Evolutionary conservation across 2,888 invertebrate species (phyloP), one percentile per base, ranked within the genome.

Genomic region (Syrphus vitripennis): DNA sequence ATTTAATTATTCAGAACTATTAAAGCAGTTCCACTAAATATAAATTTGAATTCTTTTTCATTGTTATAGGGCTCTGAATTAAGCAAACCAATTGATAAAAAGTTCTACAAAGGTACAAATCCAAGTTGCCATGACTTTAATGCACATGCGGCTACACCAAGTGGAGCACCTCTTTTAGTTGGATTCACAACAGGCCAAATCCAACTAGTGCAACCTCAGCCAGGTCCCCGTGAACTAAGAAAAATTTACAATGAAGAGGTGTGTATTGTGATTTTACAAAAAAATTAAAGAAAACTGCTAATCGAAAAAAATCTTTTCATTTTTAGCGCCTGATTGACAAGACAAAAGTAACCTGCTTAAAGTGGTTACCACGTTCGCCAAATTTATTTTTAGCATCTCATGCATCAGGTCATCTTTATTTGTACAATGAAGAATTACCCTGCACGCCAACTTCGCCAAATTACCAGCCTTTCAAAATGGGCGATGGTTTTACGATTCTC

Each of bases 101-200:
- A 99, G 92, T 96, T 98, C 91, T 99, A 99, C 93, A 99, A 99
- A 94, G 99, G 99, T 90, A 99, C 98, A 70, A 98, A 97, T 93
- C 99, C 99, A 19, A 99, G 99, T 29, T 99, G 99, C 93, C 99
- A 99, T 92, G 98, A 99, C 93, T 99, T 99, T 93, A 99, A 99
- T 94, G 94, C 95, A 67, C 94, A 95, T 88, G 95, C 96, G 69
- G 96, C 97, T 90, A 95, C 96, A 79, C 93, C 95, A 16, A 97
- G 98, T 84, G 96, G 96, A 92, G 97, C 98, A 24, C 96, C 97
- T 71, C 94, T 99, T 88, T 94, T 99, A 89, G 98, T 99, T 90
- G 99, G 99, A 78, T 99, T 99, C 94, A 98, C 98, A 90, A 98
- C 98, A 29, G 99, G 99, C 87, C 99, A 99, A 94, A 97, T 99